These are phyloP conservation scores for Nannospalax galili DNA, from an alignment of 2,113 vertebrate species.

Conservation along the genomic window DNA sequence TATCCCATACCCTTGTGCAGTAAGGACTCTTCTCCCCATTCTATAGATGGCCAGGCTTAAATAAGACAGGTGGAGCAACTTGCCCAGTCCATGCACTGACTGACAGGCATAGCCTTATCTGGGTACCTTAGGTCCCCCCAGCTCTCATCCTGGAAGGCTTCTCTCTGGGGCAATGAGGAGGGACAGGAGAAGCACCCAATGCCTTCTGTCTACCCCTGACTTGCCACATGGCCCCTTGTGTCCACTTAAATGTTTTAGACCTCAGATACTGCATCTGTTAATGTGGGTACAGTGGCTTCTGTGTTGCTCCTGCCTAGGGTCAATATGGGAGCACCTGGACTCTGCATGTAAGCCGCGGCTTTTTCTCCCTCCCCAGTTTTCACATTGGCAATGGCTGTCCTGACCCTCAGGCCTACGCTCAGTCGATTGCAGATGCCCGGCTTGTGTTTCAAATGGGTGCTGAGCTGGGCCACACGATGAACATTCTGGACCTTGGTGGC, in stretches of 20 bases:
- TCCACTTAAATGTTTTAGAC: background rate
- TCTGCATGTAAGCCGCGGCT: background rate
- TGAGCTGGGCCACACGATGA: conserved; percentile 86
- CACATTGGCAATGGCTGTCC: conserved; percentile 81
- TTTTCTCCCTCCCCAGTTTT: conserved; percentile 83
- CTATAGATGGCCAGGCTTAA: background rate
- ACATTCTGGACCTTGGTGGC: conserved; percentile 86
- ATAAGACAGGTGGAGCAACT: background rate
- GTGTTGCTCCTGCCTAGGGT: background rate
- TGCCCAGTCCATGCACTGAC: background rate
- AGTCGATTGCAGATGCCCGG: conserved; percentile 84
- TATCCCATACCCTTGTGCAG: background rate
- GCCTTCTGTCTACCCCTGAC: background rate
- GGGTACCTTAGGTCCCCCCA: background rate
- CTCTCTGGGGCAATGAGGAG: background rate
- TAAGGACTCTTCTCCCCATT: background rate
- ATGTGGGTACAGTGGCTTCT: background rate
- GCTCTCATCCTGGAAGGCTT: background rate
- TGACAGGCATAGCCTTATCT: background rate
- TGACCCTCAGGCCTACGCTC: conserved; percentile 81
- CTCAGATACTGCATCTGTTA: background rate
- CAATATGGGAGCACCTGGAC: background rate
- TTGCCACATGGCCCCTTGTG: background rate
- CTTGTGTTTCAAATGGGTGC: conserved; percentile 87
- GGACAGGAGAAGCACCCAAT: background rate